Evolutionary conservation across 2,113 vertebrate species (phyloP).

Genomic region (Myiopsitta monachus): DNA sequence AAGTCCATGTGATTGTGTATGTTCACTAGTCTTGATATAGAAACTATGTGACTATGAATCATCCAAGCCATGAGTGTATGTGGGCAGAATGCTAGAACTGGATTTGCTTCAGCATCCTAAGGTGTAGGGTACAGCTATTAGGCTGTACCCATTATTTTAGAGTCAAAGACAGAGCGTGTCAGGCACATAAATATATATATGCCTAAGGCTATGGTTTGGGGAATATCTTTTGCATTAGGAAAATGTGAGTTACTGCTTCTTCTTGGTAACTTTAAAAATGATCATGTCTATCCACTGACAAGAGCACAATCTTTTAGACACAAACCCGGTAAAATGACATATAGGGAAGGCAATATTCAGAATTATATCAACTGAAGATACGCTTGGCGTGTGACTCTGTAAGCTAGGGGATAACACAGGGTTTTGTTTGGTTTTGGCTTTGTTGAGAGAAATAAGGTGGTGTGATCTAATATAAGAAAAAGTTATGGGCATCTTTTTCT

Average conservation of each 20-base stretch:
- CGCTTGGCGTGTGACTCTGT: neutral
- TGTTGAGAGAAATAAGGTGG: neutral
- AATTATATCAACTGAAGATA: neutral
- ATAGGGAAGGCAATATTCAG: neutral
- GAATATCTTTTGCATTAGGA: neutral
- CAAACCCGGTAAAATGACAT: neutral
- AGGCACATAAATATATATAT: accelerated
- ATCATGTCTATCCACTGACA: neutral
- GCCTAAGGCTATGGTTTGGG: neutral
- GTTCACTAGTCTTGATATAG: conserved; percentile 58
- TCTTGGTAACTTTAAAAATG: neutral
- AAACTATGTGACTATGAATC: conserved; percentile 61
- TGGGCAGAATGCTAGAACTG: conserved; percentile 39
- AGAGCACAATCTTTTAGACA: neutral
- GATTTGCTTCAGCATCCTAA: neutral
- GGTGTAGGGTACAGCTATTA: neutral
- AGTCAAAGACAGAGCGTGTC: neutral
- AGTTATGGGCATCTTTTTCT: neutral
- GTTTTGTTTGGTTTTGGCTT: neutral
- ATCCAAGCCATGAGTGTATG: conserved; percentile 19
- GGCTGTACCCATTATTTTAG: neutral
- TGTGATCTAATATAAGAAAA: neutral
- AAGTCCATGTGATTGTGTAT: conserved; percentile 36
- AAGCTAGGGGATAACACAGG: neutral
- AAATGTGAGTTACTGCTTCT: neutral